Base-by-base conservation (phyloP, 2,888 invertebrate species). In the Agrochola litura region DNA sequence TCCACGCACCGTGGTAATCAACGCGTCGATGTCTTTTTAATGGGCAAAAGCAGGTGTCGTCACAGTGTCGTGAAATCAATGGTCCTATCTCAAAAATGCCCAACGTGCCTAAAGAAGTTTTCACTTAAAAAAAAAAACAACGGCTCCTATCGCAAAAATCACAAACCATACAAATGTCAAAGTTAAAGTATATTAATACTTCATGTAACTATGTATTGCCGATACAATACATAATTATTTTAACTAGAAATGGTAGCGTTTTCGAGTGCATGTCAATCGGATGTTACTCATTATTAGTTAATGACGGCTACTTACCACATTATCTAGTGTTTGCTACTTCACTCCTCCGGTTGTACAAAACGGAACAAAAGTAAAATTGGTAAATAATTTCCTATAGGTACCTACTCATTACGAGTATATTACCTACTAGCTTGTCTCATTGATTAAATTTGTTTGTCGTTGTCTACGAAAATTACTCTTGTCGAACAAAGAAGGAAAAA, bases 301-400 rank as follows among this genome's bases (percentile, higher is more conserved):
- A 19, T 65, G 54, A 60, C 63, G 49, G 19, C 30, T 37, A 37
- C 54, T 37, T 3, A n/a, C 19, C 16, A 73, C n/a, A 65, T 25
- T 82, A 77, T 83, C 83, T 68, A 19, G 25, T 68, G n/a, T 43
- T 56, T 41, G 49, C 6, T 65, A 65, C 30, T 81, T 65, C 30
- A 72, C 69, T 72, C 54, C 65, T 64, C 10, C 66, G 12, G n/a
- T 83, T 65, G 64, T 65, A 9, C 60, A 65, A 65, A 83, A 25
- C 10, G 1, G 30, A 8, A 1, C 22, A 46, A 30, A 68, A 61
- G 9, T 60, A 6, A 25, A 71, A 63, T 16, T 12, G 37, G 8
- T 61, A 52, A 54, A 52, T 37, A 61, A 19, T n/a, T 43, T 63
- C 37, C n/a, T 37, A 30, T 30, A 63, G 8, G 5, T 10, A n/a